These are phyloP conservation scores for Lophotriccus pileatus DNA, from an alignment of 2,797 vertebrate genomes.

Conservation along the genomic window DNA sequence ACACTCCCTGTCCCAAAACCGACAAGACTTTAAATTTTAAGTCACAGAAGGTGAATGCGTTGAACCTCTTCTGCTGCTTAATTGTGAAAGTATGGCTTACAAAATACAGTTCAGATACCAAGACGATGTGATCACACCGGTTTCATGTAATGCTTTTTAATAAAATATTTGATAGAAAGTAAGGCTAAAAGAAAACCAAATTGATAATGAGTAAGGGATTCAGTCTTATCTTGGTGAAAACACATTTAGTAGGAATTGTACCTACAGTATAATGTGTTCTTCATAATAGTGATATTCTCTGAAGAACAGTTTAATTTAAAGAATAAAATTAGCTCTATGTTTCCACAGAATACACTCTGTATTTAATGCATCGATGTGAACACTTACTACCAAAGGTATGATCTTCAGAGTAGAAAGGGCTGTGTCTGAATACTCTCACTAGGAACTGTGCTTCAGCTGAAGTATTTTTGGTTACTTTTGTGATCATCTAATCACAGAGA, in stretches of 20 bases:
- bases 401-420: neutral
- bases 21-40: neutral
- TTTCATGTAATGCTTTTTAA: neutral
- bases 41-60: neutral
- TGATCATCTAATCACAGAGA: neutral
- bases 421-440: neutral
- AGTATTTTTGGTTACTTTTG: neutral
- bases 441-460: neutral
- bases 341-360: neutral
- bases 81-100: neutral
- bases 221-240: neutral
- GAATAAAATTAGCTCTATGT: neutral
- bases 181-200: neutral
- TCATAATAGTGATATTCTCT: neutral
- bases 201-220: neutral
- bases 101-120: neutral
- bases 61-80: neutral
- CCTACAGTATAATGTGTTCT: neutral
- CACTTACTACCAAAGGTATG: neutral
- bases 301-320: neutral
- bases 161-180: neutral
- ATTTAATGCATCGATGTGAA: neutral
- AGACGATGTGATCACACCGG: neutral
- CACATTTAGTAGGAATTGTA: neutral
- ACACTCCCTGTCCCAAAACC: neutral